phyloP scores from a whole-genome alignment of 2,113 vertebrate species.

The Prunella himalayana region DNA sequence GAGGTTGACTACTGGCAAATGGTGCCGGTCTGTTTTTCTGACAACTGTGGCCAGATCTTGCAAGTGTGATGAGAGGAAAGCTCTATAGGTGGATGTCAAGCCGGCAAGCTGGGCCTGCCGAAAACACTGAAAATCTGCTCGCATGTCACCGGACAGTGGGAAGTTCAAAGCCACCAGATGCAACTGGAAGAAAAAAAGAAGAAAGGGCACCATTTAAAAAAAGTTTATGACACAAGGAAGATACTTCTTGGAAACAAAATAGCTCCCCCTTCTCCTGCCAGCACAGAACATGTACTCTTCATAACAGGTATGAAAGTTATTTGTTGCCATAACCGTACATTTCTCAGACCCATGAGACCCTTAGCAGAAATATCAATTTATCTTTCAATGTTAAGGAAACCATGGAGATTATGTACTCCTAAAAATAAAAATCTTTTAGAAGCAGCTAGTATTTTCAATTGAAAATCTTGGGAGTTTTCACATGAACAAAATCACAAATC shows the following conservation, averaged over 20 bases:
- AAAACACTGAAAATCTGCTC: constrained; percentile 87
- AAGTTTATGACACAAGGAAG: background rate
- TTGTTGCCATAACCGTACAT: background rate
- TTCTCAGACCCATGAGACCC: background rate
- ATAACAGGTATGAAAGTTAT: background rate
- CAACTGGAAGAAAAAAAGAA: constrained; percentile 72
- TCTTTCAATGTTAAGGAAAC: background rate
- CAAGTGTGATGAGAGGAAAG: constrained; percentile 88
- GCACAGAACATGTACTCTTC: background rate
- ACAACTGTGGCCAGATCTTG: constrained; percentile 88
- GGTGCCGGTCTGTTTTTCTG: constrained; percentile 79
- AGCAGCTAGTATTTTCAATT: background rate
- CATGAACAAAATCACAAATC: background rate
- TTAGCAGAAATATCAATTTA: background rate
- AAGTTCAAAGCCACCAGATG: constrained; percentile 89
- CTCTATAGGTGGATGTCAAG: constrained; percentile 83
- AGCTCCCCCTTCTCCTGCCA: background rate
- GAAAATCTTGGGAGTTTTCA: background rate
- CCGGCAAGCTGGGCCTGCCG: constrained; percentile 89
- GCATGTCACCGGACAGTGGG: constrained; percentile 84
- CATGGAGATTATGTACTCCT: background rate
- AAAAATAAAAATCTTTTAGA: background rate
- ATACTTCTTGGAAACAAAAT: background rate
- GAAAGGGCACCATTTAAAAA: background rate
- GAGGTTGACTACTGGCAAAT: constrained; percentile 89